Evolutionary conservation across 2,888 invertebrate genomes (phyloP).

Genomic region (Cepaea hortensis): DNA sequence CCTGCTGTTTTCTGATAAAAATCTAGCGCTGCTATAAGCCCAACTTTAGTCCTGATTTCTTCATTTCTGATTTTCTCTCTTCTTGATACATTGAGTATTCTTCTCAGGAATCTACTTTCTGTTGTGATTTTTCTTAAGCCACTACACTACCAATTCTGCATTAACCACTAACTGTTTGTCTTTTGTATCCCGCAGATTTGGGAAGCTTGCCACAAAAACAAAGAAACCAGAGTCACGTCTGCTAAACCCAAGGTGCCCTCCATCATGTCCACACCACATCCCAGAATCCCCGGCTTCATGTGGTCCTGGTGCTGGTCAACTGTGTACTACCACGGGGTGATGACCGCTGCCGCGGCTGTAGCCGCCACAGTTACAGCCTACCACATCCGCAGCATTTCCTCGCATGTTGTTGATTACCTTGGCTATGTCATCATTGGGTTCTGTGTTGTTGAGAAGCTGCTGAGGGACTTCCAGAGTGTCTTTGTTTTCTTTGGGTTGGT

Average conservation of each 20-base stretch:
- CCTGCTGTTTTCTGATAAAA: too few relatives aligned
- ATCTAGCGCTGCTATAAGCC: too few relatives aligned
- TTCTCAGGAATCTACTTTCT: too few relatives aligned
- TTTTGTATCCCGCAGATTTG: conserved; percentile 23
- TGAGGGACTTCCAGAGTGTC: conserved; percentile 69
- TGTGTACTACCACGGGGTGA: conserved; percentile 66
- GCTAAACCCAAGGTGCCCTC: neutral
- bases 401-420: conserved; percentile 51
- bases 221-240: conserved; percentile 26
- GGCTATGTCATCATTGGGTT: conserved; percentile 69
- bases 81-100: too few relatives aligned
- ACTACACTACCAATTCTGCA: too few relatives aligned
- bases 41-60: too few relatives aligned
- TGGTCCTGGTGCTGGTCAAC: conserved; percentile 69
- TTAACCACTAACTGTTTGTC: neutral
- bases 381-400: conserved; percentile 55
- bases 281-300: conserved; percentile 56
- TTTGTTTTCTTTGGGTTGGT: conserved; percentile 68
- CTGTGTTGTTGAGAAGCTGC: conserved; percentile 67
- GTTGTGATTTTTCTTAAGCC: too few relatives aligned
- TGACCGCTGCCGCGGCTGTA: conserved; percentile 63
- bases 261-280: neutral
- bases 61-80: too few relatives aligned
- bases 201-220: conserved; percentile 35
- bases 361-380: conserved; percentile 63